Conservation (phyloP, 2,888 invertebrate species). For the Cheilosia vernalis region DNA sequence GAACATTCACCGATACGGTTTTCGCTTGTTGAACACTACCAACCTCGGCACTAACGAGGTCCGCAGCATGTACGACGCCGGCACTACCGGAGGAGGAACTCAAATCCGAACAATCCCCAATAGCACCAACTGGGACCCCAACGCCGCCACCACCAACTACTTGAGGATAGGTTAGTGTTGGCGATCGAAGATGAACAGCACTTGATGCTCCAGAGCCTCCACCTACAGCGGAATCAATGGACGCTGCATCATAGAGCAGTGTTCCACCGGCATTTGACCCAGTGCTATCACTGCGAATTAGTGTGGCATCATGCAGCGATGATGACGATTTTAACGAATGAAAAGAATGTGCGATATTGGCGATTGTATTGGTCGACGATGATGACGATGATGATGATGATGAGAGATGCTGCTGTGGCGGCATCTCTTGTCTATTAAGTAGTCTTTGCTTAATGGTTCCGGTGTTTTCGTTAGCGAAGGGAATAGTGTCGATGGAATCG, state of each 20-base stretch:
- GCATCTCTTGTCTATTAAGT: slow-evolving; percentile 84
- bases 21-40: slow-evolving; percentile 70
- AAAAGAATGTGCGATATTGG: slow-evolving; percentile 83
- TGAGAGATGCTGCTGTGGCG: slow-evolving; percentile 80
- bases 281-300: slow-evolving; percentile 83
- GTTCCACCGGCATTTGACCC: slow-evolving; percentile 84
- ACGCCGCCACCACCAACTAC: slow-evolving; percentile 79
- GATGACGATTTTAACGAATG: slow-evolving; percentile 83
- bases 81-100: slow-evolving; percentile 59
- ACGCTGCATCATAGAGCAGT: slow-evolving; percentile 56
- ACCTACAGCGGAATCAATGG: slow-evolving; percentile 45
- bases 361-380: slow-evolving; percentile 83
- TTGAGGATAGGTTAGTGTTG: slow-evolving; percentile 80
- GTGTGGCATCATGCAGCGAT: slow-evolving; percentile 84
- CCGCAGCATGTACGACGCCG: slow-evolving; percentile 52
- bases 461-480: slow-evolving; percentile 99
- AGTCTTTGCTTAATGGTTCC: slow-evolving; percentile 97
- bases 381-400: slow-evolving; percentile 83
- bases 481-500: slow-evolving; percentile 95
- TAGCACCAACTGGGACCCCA: slow-evolving; percentile 52
- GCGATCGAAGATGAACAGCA: slow-evolving; percentile 80
- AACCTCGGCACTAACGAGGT: slow-evolving; percentile 49
- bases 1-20: slow-evolving; percentile 87
- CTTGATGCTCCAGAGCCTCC: slow-evolving; percentile 70
- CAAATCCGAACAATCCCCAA: slow-evolving; percentile 65